Evolutionary conservation across 2,113 vertebrate genomes (phyloP), one percentile per base, ranked within the genome.

Genomic region (Anolis carolinensis): DNA sequence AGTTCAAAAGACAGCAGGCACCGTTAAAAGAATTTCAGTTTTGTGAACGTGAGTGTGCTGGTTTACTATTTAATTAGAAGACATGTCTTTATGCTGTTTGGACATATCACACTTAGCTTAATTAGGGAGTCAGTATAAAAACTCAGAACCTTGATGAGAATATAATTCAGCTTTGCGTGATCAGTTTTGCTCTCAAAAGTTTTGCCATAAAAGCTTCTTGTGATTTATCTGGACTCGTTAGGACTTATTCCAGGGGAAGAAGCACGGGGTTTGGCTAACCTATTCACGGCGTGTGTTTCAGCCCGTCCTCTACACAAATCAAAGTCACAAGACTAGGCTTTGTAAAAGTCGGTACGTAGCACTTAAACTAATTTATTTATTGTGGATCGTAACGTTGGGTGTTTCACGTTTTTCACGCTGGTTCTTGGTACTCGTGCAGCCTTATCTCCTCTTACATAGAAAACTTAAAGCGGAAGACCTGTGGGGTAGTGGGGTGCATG

Each of bases 361-460:
- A 86, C 89, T 93, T 93, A 70, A 2, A 87, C 82, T 59, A 70
- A 52, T 78, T 65, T 70, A 78, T 79, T 27, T 75, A 78, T 86
- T 83, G 79, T 77, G 59, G 2, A 6, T 48, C 9, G 3, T 67
- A 83, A 3, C 1, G 55, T 39, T 0, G 27, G 44, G 9, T 65
- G 34, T 44, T 27, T 52, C 9, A 76, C 55, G 68, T 74, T 68
- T 55, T 32, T 59, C 18, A 8, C 48, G 32, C 32, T 27, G 76
- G 82, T 34, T 72, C 36, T 73, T 81, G 78, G 11, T 0, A 0
- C 10, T 39, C 67, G 55, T 86, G 55, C 44, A 30, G 78, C 4
- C 50, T 74, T 67, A 70, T 78, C 1, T 30, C 52, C 30, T 44
- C 13, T 2, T 34, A 11, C 16, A 34, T 55, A 65, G 48, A 86